Base-by-base conservation (phyloP, 2,888 invertebrate species). In the Cactoblastis cactorum region DNA sequence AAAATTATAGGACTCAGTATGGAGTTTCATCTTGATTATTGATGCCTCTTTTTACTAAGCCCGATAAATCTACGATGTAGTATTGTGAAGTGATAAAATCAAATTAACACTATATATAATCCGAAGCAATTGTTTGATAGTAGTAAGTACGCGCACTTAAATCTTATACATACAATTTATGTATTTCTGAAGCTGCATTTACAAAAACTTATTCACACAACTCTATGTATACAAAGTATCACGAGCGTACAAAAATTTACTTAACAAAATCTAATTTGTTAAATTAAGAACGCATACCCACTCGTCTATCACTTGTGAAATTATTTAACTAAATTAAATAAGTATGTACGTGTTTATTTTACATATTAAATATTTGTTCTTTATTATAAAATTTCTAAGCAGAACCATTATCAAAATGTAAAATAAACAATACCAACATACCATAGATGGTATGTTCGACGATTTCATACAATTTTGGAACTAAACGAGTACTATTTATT, bases 171-270 rank as follows among this genome's bases (percentile, higher is more conserved):
- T 38, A 17, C 38, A 37, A 9, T 37, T 17, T 17, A 15, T 17
- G 15, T 35, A 35, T 35, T 17, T 43, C 11, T 28, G 17, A 41
- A 41, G 24, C 24, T 41, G n/a, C 24, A 24, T 41, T 43, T 28
- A 28, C 11, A 43, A 43, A n/a, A 17, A 32, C n/a, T 17, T 43
- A 41, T 43, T 5, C 43, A 28, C 43, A 43, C 15, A 3, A 15
- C 32, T 43, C 22, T 22, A 15, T 24, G 15, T 43, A 43, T 28
- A 43, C 28, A 28, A 43, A 28, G 28, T 43, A 43, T 43, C 43
- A 43, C 28, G 43, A 43, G 22, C 15, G 28, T 43, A 43, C 43
- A 43, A 43, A 28, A 39, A 22, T 22, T 22, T 22, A 39, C 39
- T 39, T 39, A 22, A 22, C 12, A 43, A 43, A 43, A 28, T 32